Evolutionary conservation across 2,888 invertebrate genomes (phyloP).

Genomic region (Aleiodes leptofemur): DNA sequence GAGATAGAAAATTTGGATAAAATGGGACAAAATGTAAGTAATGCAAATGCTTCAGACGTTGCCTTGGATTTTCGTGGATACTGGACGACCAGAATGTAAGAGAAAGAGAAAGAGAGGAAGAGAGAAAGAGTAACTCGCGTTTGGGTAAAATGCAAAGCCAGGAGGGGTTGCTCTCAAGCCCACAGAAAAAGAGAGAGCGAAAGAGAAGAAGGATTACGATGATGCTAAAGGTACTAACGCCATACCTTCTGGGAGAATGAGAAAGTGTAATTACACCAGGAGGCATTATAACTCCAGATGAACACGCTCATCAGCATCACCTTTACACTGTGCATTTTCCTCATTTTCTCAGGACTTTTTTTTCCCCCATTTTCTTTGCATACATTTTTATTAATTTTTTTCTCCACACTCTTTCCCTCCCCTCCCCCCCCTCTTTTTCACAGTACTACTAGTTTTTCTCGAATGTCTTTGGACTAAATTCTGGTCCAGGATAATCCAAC

Average conservation of each 20-base stretch:
- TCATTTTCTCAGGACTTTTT: background rate
- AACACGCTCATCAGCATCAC: constrained; percentile 47
- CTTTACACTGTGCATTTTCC: background rate
- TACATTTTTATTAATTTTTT: background rate
- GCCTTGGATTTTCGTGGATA: constrained; percentile 44
- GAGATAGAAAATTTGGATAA: constrained; percentile 5
- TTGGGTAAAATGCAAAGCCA: constrained; percentile 43
- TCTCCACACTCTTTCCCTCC: background rate
- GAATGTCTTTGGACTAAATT: background rate
- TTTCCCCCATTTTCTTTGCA: constrained; percentile 14
- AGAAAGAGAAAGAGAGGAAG: constrained; percentile 12
- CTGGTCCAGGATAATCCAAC: too few species aligned
- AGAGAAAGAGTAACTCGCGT: constrained; percentile 2
- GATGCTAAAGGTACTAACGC: constrained; percentile 32
- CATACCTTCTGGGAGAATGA: constrained; percentile 54
- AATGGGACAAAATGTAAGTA: constrained; percentile 48
- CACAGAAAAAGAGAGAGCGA: constrained; percentile 33
- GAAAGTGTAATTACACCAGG: constrained; percentile 65
- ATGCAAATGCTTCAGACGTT: constrained; percentile 56
- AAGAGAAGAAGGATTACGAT: constrained; percentile 8
- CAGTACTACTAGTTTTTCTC: background rate
- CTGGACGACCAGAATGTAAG: constrained; percentile 13
- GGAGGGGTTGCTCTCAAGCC: constrained; percentile 34
- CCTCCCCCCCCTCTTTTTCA: background rate
- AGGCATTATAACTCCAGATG: constrained; percentile 51